Conservation (phyloP, 2,113 vertebrate species). For the Ictidomys tridecemlineatus region DNA sequence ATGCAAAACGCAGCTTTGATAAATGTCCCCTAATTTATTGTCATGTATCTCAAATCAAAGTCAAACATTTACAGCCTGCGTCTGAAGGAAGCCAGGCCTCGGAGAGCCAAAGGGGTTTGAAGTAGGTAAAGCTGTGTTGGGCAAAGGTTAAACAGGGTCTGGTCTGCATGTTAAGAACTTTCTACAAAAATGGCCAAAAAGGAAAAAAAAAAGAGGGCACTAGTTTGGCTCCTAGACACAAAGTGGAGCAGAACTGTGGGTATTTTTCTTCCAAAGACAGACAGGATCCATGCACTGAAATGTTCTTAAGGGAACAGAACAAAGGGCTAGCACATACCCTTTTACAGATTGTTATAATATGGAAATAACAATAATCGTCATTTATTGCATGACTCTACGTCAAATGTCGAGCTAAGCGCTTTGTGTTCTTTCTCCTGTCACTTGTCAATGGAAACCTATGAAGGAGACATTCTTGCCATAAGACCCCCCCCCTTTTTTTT, state of each 20-base stretch:
- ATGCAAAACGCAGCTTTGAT: slow-evolving; percentile 96
- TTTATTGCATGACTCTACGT: not conserved
- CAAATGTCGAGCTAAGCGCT: accelerated
- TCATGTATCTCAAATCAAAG: slow-evolving; percentile 97
- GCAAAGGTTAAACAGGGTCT: slow-evolving; percentile 93
- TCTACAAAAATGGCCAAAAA: slow-evolving; percentile 79
- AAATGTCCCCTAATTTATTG: slow-evolving; percentile 97
- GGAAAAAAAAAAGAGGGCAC: slow-evolving; percentile 66
- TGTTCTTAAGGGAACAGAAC: not conserved
- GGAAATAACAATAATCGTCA: not conserved
- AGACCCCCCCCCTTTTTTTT: not conserved
- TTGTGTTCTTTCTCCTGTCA: not conserved
- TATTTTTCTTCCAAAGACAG: not conserved
- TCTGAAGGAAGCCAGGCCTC: slow-evolving; percentile 93
- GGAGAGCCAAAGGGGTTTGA: slow-evolving; percentile 85
- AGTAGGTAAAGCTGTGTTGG: slow-evolving; percentile 86
- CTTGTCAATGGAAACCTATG: not conserved
- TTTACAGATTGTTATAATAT: not conserved
- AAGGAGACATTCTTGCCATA: not conserved
- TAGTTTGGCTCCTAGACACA: slow-evolving; percentile 66
- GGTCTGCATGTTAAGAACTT: slow-evolving; percentile 90
- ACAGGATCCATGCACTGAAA: not conserved
- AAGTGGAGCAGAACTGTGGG: slow-evolving; percentile 49
- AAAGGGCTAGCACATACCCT: not conserved
- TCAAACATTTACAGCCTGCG: slow-evolving; percentile 95